Base-by-base conservation (phyloP, 2,113 vertebrate species). In the Caranx ignobilis region DNA sequence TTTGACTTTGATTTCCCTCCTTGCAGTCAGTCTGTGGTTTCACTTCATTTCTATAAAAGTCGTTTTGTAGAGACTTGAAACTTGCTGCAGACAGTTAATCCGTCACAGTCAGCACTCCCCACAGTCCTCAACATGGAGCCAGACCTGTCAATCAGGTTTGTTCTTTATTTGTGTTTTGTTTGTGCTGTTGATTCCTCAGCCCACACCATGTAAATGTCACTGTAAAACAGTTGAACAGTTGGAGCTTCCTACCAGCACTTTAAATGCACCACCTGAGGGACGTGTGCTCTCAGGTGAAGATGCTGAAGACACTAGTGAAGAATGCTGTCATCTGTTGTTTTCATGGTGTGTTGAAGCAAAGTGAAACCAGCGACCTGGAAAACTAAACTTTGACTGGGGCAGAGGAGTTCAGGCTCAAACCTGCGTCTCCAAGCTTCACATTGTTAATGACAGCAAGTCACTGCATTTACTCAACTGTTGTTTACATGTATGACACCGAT, bases 21-120 rank as follows among this genome's bases (percentile, higher is more conserved):
- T 82, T 82, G 66, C 79, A 77, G 69, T 47, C 77, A 66, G 52
- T 31, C n/a, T 66, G 82, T 16, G 85, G 77, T 72, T 79, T 73
- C 31, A 60, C 21, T 43, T 79, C 32, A 69, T 26, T 76, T 85
- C 71, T 73, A 71, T 55, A 61, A 76, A 76, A 79, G 75, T 67
- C 65, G 59, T 71, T 78, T 71, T 71, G 52, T 43, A 45, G 48
- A 66, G 65, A 54, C 43, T 64, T 7, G 1, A 26, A 75, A 18
- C 19, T 55, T 31, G 3, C 60, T 43, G 77, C 62, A 56, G 70
- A 72, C 61, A 52, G 31, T 21, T 47, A 16, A 82, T 76, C 26
- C 67, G 34, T 75, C 61, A 66, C n/a, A 21, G 67, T 71, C 11
- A 41, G 47, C 43, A 60, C 11, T 50, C 5, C 71, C 67, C 18